Evolutionary conservation across 2,888 invertebrate genomes (phyloP).

Genomic region (Tryphoninae sp.): DNA sequence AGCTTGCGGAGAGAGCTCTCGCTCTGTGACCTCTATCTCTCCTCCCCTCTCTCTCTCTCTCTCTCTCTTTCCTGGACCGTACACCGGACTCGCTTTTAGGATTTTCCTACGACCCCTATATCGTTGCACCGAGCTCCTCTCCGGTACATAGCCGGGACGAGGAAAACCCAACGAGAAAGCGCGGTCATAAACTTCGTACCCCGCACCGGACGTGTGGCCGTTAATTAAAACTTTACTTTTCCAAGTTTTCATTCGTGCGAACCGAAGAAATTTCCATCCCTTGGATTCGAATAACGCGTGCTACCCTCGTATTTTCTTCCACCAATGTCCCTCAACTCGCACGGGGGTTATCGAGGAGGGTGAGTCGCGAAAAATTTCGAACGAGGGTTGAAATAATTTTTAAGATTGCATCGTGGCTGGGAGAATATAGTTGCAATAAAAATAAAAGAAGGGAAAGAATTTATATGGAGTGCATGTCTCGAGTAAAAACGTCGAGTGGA

Average conservation of each 20-base stretch:
- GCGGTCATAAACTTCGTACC: slow-evolving; percentile 66
- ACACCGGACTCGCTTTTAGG: slow-evolving; percentile 54
- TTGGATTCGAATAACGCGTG: slow-evolving; percentile 17
- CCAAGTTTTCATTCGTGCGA: slow-evolving; percentile 51
- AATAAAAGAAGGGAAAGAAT: slow-evolving; percentile 4
- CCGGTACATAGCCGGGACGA: slow-evolving; percentile 68
- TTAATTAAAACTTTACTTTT: slow-evolving; percentile 78
- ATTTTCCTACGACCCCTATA: slow-evolving; percentile 49
- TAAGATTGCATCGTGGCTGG: neutral
- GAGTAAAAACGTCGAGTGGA: slow-evolving; percentile 10
- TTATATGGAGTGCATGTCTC: slow-evolving; percentile 1
- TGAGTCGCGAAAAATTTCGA: neutral
- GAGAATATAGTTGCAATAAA: neutral
- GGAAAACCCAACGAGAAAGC: slow-evolving; percentile 59
- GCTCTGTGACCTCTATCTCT: slow-evolving; percentile 31
- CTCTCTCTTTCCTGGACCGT: slow-evolving; percentile 20
- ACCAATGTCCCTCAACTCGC: too few relatives aligned
- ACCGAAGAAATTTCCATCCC: slow-evolving; percentile 72
- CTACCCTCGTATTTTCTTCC: neutral
- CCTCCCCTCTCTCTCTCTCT: slow-evolving; percentile 29
- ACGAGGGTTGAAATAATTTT: neutral
- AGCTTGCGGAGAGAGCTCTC: slow-evolving; percentile 71
- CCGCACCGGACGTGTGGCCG: slow-evolving; percentile 74
- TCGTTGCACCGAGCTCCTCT: slow-evolving; percentile 44
- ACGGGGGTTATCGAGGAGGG: neutral